A percentile compares a stretch with the other conserved stretches of the same genome.
Conservation (phyloP, 2,113 vertebrate species). For the Pachypanchax playfairii region DNA sequence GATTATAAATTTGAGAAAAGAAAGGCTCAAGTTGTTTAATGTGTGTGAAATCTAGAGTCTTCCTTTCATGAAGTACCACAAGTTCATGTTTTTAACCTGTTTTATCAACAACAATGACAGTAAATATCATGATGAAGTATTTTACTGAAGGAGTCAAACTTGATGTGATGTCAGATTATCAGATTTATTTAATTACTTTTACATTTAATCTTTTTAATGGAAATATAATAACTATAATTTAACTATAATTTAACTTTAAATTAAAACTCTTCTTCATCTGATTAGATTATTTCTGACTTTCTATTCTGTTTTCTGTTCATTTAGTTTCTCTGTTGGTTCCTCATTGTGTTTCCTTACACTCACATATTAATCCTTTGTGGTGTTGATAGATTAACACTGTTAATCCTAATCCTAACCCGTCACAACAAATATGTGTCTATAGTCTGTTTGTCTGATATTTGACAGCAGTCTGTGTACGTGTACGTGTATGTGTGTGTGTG, state of each 20-base stretch:
- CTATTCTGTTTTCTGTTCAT: constrained; percentile 35
- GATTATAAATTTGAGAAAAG: neutral
- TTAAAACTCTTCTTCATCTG: neutral
- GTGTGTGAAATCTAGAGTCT: no score
- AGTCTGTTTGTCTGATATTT: constrained; percentile 68
- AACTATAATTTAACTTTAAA: no score
- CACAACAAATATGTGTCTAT: constrained; percentile 70
- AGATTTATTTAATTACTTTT: no score
- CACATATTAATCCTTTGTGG: constrained; percentile 55
- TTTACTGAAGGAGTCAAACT: constrained; percentile 16
- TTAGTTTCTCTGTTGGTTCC: constrained; percentile 22
- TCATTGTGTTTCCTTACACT: neutral
- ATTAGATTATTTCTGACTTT: constrained; percentile 8
- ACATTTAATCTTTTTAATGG: no score
- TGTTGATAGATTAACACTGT: constrained; percentile 63
- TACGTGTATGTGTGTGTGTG: constrained; percentile 16
- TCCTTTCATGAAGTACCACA: no score
- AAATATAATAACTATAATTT: no score
- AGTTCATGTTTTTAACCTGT: no score
- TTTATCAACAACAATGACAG: no score
- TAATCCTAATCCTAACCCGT: constrained; percentile 56
- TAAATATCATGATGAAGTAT: neutral
- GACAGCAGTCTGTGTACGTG: constrained; percentile 39
- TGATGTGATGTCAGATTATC: no score
- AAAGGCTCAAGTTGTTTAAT: no score